Evolutionary conservation across 2,888 invertebrate species (phyloP), one percentile per base, ranked within the genome.

Genomic region (Brenthis hecate): DNA sequence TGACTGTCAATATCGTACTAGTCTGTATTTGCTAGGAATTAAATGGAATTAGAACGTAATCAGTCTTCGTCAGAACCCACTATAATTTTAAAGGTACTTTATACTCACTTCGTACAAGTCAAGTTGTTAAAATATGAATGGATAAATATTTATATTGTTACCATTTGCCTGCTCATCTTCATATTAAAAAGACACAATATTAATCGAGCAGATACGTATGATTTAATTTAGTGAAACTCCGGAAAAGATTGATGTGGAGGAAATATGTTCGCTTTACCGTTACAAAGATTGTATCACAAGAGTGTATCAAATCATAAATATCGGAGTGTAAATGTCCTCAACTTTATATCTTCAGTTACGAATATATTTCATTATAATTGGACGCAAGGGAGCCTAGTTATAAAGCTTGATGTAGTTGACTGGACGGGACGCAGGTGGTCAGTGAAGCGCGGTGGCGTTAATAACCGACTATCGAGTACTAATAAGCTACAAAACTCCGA

Each of bases 1-100:
- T 60, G 50, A 23, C 32, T n/a, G 60, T 60, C 50, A 60, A 50
- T 58, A 58, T 58, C 23, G 23, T 23, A 11, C 23, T 48, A 28
- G 16, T 60, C 32, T 60, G 48, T 60, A n/a, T 60, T 13, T 50
- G 13, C 60, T 50, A 13, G n/a, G 14, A 50, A 32, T 48, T 60
- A 60, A 60, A 13, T 60, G 60, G 28, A 60, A 2, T 23, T 28
- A 16, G 6, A 56, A 16, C 43, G 36, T 5, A 19, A 47, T 57
- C 13, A 43, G 4, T 13, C 1, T 6, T 57, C 6, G 13, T 13
- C 43, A 13, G 1, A 13, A 16, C 13, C 16, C 13, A 16, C 16
- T 16, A 43, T 28, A 4, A 28, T 28, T 28, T 28, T 4, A 4
- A 28, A 28, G 28, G 28, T 43, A 43, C 36, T 43, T 11, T 43